Conservation (phyloP, 2,888 invertebrate genomes). For the Lissocephala sabroskyi region DNA sequence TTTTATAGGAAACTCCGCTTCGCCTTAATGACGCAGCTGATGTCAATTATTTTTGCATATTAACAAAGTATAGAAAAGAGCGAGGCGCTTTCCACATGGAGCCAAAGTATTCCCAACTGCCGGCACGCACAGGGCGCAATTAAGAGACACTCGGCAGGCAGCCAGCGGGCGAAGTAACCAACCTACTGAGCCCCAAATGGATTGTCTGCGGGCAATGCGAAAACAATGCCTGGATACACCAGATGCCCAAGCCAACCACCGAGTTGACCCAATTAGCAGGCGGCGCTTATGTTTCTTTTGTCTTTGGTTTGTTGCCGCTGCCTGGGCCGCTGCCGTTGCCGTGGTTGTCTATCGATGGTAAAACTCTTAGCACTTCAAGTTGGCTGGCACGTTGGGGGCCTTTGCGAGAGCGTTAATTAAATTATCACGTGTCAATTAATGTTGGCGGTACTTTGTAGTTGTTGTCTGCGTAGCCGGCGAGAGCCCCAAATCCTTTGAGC, state of each 20-base stretch:
- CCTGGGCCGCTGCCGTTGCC: background rate
- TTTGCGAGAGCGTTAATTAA: conserved; percentile 44
- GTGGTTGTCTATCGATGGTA: conserved; percentile 3
- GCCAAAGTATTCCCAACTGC: conserved; percentile 37
- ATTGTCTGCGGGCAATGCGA: conserved; percentile 35
- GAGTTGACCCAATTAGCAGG: conserved; percentile 54
- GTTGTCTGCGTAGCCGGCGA: conserved; percentile 31
- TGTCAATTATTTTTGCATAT: no score
- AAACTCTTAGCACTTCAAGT: conserved; percentile 34
- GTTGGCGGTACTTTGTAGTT: conserved; percentile 14
- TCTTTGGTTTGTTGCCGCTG: no score
- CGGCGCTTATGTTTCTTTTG: conserved; percentile 6
- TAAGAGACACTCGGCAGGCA: conserved; percentile 57
- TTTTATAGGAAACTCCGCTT: no score
- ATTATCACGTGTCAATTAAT: conserved; percentile 62
- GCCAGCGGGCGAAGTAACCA: background rate
- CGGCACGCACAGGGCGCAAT: conserved; percentile 56
- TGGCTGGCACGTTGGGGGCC: conserved; percentile 23
- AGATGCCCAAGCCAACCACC: conserved; percentile 15
- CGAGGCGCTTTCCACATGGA: no score
- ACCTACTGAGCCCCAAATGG: background rate
- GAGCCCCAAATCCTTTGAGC: no score
- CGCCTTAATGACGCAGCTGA: no score
- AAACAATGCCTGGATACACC: conserved; percentile 40
- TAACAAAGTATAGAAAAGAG: no score